Evolutionary conservation across 2,888 invertebrate genomes (phyloP), one percentile per base, ranked within the genome.

Genomic region (Platerodrilus igneus): DNA sequence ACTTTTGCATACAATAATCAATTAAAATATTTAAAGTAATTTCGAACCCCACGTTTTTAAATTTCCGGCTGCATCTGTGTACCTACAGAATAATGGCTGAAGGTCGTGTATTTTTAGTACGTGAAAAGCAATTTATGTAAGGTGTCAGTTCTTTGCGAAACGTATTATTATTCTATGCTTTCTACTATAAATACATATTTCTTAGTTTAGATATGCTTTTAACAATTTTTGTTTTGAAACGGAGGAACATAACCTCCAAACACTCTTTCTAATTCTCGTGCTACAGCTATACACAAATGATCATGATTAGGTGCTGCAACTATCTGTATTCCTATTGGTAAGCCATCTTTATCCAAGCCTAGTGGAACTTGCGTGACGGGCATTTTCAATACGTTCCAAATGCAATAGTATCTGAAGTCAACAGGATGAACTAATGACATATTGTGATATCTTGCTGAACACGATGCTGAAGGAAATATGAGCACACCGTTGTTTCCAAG

Each of bases 361-460:
- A 91, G 66, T 0, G 91, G 91, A 3, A 90, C 84, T 72, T 90
- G 88, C 0, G 86, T 89, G 0, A 77, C 81, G 1, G 94, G 94
- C 31, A 91, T 71, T 27, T 81, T 79, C 11, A 94, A 67, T 7
- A 82, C 84, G 68, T 93, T 94, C 67, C 91, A 85, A 35, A 93
- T 71, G 14, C 80, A 82, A 68, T 87, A 90, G 67, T 91, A 90
- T 30, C 79, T 77, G 64, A 90, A 90, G 70, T 92, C 91, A 67
- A 77, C 85, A 1, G 88, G 82, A 34, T 86, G 78, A 6, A 87
- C 62, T 48, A 86, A 74, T 14, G 85, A 76, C 37, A 85, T 79
- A 64, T 84, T 82, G 70, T 94, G 93, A 64, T 86, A 86, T n/a
- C 83, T 83, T 0, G 93, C 88, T 3, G 83, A 75, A 39, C 75